phyloP scores from a whole-genome alignment of 2,113 vertebrate species.

The Mirza zaza region DNA sequence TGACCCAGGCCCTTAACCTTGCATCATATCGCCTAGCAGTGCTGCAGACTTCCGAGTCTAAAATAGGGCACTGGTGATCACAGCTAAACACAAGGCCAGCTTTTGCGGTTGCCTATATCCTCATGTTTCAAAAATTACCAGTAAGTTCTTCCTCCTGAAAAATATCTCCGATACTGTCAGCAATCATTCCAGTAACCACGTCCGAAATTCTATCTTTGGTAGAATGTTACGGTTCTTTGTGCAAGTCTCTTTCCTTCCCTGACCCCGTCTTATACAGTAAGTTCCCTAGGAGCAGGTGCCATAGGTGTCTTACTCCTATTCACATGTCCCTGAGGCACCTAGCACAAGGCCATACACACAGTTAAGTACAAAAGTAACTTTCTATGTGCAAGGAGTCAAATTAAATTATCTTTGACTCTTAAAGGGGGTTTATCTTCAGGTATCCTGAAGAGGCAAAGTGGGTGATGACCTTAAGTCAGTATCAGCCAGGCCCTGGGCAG shows the following conservation, averaged over 20 bases:
- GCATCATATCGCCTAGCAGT: fast-evolving
- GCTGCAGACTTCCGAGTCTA: fast-evolving
- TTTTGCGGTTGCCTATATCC: background rate
- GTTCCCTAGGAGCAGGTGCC: background rate
- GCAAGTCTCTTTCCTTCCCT: background rate
- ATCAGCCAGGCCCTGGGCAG: background rate
- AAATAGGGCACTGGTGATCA: background rate
- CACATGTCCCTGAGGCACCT: background rate
- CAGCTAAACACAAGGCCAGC: background rate
- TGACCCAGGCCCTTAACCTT: background rate
- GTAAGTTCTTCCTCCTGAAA: background rate
- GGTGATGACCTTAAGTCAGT: background rate
- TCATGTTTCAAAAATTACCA: background rate
- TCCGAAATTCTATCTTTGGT: background rate
- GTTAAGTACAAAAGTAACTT: background rate
- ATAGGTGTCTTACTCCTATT: background rate
- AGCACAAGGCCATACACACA: background rate
- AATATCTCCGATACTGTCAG: background rate
- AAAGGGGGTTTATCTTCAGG: background rate
- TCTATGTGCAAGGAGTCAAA: background rate
- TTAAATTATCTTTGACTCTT: background rate
- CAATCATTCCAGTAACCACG: no score
- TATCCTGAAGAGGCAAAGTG: background rate
- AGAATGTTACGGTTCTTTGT: background rate
- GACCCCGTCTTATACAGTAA: background rate